Evolutionary conservation across 2,797 vertebrate genomes (phyloP), one percentile per base, ranked within the genome.

Genomic region (Pagetopsis macropterus): DNA sequence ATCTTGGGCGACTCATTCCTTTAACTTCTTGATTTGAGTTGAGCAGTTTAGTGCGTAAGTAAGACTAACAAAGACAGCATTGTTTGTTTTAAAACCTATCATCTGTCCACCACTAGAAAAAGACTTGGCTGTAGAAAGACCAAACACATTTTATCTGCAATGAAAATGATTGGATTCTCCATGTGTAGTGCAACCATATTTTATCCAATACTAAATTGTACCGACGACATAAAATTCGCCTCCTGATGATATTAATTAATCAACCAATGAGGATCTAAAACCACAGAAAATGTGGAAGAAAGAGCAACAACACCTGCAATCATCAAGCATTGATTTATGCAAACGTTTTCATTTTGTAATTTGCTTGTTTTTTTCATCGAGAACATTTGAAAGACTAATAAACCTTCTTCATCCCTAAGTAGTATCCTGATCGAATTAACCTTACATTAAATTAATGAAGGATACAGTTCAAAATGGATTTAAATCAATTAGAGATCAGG

Each of bases 391-490:
- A 12, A 27, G 6, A 31, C 33, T 16, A 40, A 52, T 7, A 72
- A 19, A 19, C 5, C 4, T 6, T 41, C 44, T 3, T 8, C 5
- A 51, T 19, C 23, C 1, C 9, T 2, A 2, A 59, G 4, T 9
- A 45, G 0, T 5, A 60, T 21, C 48, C 37, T 56, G 48, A 68
- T 17, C 10, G 3, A 60, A 12, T 33, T 1, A 56, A 9, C 4
- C 11, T 66, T 44, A 17, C 15, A 55, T 59, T 61, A 16, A 52
- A 68, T 23, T 4, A 7, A 37, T 37, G 33, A 9, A 37, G 10
- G 4, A 9, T 43, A 68, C 57, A 43, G 5, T 57, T 61, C 33
- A 45, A 80, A 76, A 59, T 48, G 17, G 56, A 64, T 46, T 68
- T 15, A 48, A 63, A 70, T 60, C 12, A 48, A 62, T 55, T 27